A percentile compares a stretch with the other conserved stretches of the same genome.
Evolutionary conservation across 1,140 invertebrate species (phyloP).

Genomic region (Rhopalosiphum maidis): DNA sequence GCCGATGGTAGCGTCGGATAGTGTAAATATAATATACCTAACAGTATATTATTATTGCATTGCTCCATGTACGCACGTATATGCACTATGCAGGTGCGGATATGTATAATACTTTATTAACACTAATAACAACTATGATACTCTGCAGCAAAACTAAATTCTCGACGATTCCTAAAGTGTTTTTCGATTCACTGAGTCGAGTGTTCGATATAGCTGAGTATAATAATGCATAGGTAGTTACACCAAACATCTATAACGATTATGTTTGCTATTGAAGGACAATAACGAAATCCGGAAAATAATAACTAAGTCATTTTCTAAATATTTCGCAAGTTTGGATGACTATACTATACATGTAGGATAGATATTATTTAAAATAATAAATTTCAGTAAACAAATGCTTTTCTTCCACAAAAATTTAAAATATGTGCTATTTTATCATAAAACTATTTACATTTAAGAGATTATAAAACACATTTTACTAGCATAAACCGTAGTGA

Average conservation of each 20-base stretch:
- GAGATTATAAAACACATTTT: neutral
- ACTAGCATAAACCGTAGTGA: neutral
- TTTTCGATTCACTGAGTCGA: neutral
- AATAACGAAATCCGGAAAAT: neutral
- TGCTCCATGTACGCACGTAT: neutral
- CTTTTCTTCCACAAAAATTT: neutral
- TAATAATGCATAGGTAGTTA: neutral
- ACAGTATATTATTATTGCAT: neutral
- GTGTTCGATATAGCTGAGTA: neutral
- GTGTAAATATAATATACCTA: neutral
- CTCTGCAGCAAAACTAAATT: neutral
- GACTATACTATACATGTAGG: neutral
- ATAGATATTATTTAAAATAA: neutral
- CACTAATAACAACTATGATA: neutral
- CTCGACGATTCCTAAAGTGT: neutral
- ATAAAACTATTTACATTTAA: neutral
- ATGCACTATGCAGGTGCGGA: neutral
- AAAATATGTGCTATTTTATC: neutral
- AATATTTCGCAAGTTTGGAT: neutral
- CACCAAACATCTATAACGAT: neutral
- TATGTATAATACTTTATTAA: neutral
- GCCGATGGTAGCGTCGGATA: neutral
- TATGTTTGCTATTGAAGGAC: neutral
- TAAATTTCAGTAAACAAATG: neutral
- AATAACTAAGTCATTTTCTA: neutral